A percentile compares a stretch with the other conserved stretches of the same genome.
Evolutionary conservation across 2,113 vertebrate species (phyloP).

Genomic region (Craseonycteris thonglongyai): DNA sequence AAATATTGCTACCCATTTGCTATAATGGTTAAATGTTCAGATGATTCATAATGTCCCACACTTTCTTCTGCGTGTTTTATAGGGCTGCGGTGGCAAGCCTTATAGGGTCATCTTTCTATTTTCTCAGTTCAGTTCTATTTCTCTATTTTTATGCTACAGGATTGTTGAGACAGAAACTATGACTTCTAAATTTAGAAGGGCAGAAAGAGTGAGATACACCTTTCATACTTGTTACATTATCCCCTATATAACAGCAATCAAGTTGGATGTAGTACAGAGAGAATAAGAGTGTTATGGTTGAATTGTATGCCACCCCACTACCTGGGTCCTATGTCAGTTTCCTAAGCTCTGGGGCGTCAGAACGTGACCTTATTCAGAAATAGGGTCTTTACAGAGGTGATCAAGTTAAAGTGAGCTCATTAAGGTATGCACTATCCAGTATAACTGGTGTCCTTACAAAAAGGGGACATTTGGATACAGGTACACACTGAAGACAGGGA

Average conservation of each 20-base stretch:
- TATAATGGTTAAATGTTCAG: not conserved
- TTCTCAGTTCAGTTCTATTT: not conserved
- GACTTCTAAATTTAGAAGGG: not conserved
- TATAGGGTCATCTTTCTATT: not conserved
- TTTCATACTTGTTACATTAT: not conserved
- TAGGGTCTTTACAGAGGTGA: not conserved
- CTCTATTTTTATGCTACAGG: not conserved
- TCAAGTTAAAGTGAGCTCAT: not conserved
- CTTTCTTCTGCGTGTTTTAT: not conserved
- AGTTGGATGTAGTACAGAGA: not conserved
- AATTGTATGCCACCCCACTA: not conserved
- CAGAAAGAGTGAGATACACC: not conserved
- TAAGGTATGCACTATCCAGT: not conserved
- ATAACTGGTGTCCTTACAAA: not conserved
- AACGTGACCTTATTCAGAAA: not conserved
- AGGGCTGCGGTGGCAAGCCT: not conserved
- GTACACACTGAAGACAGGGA: not conserved
- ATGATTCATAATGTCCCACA: not conserved
- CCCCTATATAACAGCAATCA: not conserved
- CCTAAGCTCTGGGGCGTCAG: not conserved
- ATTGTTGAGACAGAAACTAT: not conserved
- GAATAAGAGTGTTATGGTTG: not conserved
- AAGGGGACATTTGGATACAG: not conserved
- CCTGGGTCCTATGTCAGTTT: not conserved
- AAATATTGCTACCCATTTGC: not conserved